Percentiles rank a stretch among this genome's conserved stretches.
phyloP scores from a whole-genome alignment of 2,113 vertebrate species.

The Pica pica region DNA sequence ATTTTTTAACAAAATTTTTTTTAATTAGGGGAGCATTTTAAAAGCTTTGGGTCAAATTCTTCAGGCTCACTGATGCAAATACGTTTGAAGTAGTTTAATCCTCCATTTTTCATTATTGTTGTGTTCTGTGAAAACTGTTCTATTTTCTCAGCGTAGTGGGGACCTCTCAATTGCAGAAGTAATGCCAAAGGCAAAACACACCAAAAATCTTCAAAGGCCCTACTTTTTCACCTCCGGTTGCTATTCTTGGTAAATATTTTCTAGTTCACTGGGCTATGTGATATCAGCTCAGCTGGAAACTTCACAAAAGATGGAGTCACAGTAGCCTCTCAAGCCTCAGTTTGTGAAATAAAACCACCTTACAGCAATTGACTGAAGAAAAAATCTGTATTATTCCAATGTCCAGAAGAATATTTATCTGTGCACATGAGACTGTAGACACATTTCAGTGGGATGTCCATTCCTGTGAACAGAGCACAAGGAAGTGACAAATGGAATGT shows the following conservation, averaged over 20 bases:
- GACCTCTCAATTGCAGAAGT: neutral
- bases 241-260: neutral
- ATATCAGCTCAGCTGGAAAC: neutral
- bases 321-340: neutral
- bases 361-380: neutral
- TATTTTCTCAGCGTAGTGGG: neutral
- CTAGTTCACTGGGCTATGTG: neutral
- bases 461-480: neutral
- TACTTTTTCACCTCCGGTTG: neutral
- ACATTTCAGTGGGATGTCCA: neutral
- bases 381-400: neutral
- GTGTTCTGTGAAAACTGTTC: neutral
- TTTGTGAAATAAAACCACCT: neutral
- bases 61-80: neutral
- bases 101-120: neutral
- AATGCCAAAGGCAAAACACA: neutral
- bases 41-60: neutral
- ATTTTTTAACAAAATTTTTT: neutral
- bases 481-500: neutral
- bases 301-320: neutral
- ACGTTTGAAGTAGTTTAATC: neutral
- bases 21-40: neutral
- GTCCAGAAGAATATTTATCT: neutral
- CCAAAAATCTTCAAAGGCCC: neutral
- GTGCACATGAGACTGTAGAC: neutral